These are phyloP conservation scores for Syrphus vitripennis DNA, from an alignment of 2,888 invertebrate genomes.

Conservation along the genomic window DNA sequence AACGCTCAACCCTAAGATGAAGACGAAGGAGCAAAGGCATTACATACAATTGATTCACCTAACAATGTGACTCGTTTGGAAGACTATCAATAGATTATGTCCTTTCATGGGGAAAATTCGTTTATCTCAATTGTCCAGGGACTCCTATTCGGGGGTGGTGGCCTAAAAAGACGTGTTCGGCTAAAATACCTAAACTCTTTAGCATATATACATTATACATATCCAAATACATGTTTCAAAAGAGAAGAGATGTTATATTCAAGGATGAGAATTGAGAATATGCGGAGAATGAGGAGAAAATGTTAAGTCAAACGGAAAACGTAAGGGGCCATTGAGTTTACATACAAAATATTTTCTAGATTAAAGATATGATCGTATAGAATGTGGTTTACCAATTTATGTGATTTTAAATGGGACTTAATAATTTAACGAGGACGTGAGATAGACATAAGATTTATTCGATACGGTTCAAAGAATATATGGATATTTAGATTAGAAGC, in stretches of 20 bases:
- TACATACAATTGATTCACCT: conserved; percentile 68
- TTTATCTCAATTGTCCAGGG: conserved; percentile 70
- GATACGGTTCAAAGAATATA: not conserved
- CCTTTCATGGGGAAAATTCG: conserved; percentile 71
- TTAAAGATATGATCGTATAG: conserved; percentile 40
- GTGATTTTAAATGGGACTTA: conserved; percentile 51
- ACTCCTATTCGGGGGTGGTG: conserved; percentile 6
- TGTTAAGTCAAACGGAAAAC: conserved; percentile 59
- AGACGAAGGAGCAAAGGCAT: conserved; percentile 37
- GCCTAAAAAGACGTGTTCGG: not conserved
- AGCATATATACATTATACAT: too few species aligned
- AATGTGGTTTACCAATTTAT: conserved; percentile 58
- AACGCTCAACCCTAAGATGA: conserved; percentile 8
- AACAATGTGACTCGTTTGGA: conserved; percentile 68
- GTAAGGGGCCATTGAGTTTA: conserved; percentile 63
- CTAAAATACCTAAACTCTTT: conserved; percentile 41
- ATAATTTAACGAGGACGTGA: conserved; percentile 42
- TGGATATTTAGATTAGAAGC: not conserved
- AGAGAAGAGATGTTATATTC: not conserved
- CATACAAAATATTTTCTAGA: conserved; percentile 56
- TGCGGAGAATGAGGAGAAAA: not conserved
- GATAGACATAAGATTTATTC: not conserved
- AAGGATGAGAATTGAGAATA: not conserved
- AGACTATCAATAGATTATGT: conserved; percentile 69
- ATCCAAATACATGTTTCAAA: not conserved